These are phyloP conservation scores for Willisornis vidua DNA, from an alignment of 2,113 vertebrate genomes.

Conservation along the genomic window DNA sequence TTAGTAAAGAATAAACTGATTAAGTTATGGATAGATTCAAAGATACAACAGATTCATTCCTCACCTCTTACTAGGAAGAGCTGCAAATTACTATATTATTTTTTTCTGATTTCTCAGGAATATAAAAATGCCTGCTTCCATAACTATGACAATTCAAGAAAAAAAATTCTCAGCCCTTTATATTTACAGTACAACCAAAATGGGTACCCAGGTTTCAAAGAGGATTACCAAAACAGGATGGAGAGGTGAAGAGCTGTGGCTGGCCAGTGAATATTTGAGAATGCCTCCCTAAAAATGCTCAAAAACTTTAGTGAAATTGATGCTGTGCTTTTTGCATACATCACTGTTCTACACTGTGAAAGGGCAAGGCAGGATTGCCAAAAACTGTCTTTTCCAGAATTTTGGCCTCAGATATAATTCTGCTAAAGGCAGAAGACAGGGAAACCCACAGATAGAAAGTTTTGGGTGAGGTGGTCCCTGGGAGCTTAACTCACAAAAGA, in stretches of 20 bases:
- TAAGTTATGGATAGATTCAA: not conserved
- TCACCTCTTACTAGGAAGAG: not conserved
- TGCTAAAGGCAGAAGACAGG: not conserved
- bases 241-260: not conserved
- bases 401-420: not conserved
- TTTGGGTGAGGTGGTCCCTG: not conserved
- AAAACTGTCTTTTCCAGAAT: not conserved
- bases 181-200: not conserved
- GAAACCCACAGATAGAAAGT: not conserved
- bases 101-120: not conserved
- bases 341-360: not conserved
- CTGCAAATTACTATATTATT: not conserved
- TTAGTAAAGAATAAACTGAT: not conserved
- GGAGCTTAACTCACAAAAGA: not conserved
- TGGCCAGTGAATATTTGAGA: not conserved
- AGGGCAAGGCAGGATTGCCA: not conserved
- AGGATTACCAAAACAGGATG: not conserved
- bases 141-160: not conserved
- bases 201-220: not conserved
- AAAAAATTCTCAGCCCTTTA: not conserved
- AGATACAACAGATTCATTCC: not conserved
- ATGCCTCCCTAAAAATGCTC: rapidly evolving
- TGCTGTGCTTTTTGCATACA: not conserved
- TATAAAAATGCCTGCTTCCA: not conserved
- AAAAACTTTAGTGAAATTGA: not conserved